phyloP scores from a whole-genome alignment of 2,888 invertebrate genomes.

The Tromatobia lineatoria region DNA sequence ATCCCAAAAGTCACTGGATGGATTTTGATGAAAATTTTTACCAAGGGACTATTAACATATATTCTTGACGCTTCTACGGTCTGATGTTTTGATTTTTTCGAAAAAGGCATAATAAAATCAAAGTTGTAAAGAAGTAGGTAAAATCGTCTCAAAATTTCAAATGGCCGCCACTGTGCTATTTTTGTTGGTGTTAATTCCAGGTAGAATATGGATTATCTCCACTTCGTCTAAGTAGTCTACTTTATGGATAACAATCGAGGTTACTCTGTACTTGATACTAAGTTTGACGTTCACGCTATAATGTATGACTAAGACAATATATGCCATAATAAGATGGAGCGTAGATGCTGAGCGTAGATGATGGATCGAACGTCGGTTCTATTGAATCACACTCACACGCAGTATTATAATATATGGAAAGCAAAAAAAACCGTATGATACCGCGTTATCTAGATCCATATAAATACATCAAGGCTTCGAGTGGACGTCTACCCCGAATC shows the following conservation, averaged over 20 bases:
- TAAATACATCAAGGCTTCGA: slow-evolving; percentile 16
- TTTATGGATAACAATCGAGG: not conserved
- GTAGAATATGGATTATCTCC: too few relatives aligned
- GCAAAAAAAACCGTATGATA: slow-evolving; percentile 3
- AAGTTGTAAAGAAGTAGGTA: too few relatives aligned
- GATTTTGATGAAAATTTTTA: too few relatives aligned
- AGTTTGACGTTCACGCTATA: not conserved
- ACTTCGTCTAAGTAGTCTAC: too few relatives aligned
- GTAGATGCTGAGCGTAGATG: not conserved
- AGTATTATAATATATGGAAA: not conserved
- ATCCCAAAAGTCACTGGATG: too few relatives aligned
- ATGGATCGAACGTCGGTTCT: not conserved
- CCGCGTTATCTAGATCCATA: slow-evolving; percentile 24
- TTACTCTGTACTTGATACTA: not conserved
- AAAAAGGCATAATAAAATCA: too few relatives aligned
- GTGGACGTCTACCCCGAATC: not conserved
- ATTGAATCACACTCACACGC: not conserved
- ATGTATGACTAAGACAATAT: not conserved
- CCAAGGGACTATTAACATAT: too few relatives aligned
- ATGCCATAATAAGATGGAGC: not conserved
- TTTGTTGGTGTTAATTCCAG: too few relatives aligned
- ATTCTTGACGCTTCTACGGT: too few relatives aligned
- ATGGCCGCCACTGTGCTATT: too few relatives aligned
- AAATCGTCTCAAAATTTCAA: too few relatives aligned
- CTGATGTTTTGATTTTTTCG: too few relatives aligned